These are phyloP conservation scores for Nasua narica DNA, from an alignment of 2,797 vertebrate species.

Conservation along the genomic window DNA sequence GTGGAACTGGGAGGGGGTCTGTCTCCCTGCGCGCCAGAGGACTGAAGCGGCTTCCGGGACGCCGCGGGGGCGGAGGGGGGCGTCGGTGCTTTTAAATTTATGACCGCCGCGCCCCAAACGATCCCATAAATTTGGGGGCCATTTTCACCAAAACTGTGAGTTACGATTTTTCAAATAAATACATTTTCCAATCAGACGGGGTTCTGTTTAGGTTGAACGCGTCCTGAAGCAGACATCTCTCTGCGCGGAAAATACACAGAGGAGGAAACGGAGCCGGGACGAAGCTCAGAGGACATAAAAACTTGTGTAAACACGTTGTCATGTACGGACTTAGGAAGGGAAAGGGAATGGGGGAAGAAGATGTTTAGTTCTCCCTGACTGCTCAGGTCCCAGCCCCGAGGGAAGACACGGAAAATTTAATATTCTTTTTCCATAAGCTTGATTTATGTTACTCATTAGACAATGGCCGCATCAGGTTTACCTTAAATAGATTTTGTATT, in stretches of 20 bases:
- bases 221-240: conserved; percentile 84
- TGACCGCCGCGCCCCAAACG: conserved; percentile 76
- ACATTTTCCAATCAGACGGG: conserved; percentile 85
- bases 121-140: conserved; percentile 83
- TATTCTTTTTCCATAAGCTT: conserved; percentile 82
- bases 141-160: conserved; percentile 86
- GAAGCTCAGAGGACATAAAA: conserved; percentile 86
- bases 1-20: not conserved
- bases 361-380: conserved; percentile 62
- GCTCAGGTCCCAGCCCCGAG: conserved; percentile 65
- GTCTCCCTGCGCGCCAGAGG: not conserved
- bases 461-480: conserved; percentile 64
- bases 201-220: conserved; percentile 85
- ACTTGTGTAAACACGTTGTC: conserved; percentile 87
- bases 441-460: conserved; percentile 77
- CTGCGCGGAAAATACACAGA: conserved; percentile 85
- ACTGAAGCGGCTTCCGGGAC: not conserved
- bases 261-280: conserved; percentile 86
- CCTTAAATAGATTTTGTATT: conserved; percentile 80
- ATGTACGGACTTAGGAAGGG: conserved; percentile 78
- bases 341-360: conserved; percentile 52
- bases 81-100: conserved; percentile 76
- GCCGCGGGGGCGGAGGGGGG: not conserved
- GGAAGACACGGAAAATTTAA: conserved; percentile 82
- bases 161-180: conserved; percentile 89